Evolutionary conservation across 2,797 vertebrate genomes (phyloP).

Genomic region (Chrosomus eos): DNA sequence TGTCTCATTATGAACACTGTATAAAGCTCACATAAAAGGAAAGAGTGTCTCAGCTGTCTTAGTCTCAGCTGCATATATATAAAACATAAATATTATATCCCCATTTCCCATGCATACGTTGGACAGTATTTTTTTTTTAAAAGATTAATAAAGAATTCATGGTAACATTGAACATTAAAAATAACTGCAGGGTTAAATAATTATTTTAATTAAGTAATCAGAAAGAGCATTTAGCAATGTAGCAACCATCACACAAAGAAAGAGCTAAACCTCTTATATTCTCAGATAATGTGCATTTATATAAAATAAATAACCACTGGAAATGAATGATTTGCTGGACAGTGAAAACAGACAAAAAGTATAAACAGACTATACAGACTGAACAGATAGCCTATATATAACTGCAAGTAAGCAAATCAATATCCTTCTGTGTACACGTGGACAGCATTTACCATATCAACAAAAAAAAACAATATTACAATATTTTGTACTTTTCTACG

Average conservation of each 20-base stretch:
- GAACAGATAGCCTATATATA: not conserved
- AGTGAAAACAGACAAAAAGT: not conserved
- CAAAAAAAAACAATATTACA: not conserved
- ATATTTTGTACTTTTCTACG: not conserved
- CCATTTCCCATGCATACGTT: not conserved
- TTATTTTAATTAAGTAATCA: not conserved
- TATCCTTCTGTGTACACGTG: not conserved
- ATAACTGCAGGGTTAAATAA: not conserved
- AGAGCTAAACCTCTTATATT: not conserved
- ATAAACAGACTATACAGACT: not conserved
- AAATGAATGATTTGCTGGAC: not conserved
- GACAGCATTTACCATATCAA: not conserved
- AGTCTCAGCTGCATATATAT: conserved; percentile 42
- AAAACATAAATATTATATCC: conserved; percentile 40
- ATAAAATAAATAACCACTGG: not conserved
- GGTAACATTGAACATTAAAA: not conserved
- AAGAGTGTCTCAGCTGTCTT: conserved; percentile 9
- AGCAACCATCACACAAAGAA: not conserved
- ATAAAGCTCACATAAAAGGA: conserved; percentile 14
- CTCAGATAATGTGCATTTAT: not conserved
- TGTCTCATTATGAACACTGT: conserved; percentile 30
- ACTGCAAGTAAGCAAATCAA: not conserved
- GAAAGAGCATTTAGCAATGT: not conserved
- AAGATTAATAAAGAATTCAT: not conserved
- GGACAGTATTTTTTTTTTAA: not conserved